Conservation (phyloP, 2,797 vertebrate species). For the Antennarius maculatus region DNA sequence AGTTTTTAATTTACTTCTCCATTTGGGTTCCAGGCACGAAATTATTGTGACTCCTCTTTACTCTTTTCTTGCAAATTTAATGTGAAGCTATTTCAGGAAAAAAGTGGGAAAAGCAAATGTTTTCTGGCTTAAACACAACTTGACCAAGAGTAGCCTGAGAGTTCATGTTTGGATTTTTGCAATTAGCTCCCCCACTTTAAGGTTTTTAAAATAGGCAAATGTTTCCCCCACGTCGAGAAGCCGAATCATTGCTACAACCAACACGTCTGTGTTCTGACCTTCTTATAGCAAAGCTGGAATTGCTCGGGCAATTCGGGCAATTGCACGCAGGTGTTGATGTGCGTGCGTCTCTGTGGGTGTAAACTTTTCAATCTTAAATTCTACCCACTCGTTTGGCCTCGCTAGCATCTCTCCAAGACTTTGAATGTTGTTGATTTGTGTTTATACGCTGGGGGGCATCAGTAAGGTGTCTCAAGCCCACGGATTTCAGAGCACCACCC, state of each 20-base stretch:
- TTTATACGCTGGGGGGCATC: slow-evolving; percentile 53
- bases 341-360: slow-evolving; percentile 60
- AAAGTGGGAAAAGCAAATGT: slow-evolving; percentile 5
- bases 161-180: slow-evolving; percentile 59
- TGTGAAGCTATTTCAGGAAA: neutral
- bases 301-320: slow-evolving; percentile 42
- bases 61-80: slow-evolving; percentile 19
- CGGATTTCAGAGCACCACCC: slow-evolving; percentile 48
- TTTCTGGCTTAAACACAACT: slow-evolving; percentile 19
- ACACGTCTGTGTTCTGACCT: slow-evolving; percentile 51
- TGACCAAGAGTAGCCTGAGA: slow-evolving; percentile 23
- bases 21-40: slow-evolving; percentile 2
- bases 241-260: slow-evolving; percentile 50
- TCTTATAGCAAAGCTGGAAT: slow-evolving; percentile 51
- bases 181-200: slow-evolving; percentile 48
- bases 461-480: slow-evolving; percentile 59
- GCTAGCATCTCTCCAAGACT: slow-evolving; percentile 62
- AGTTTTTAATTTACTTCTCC: neutral
- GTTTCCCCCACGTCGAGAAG: slow-evolving; percentile 44
- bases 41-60: slow-evolving; percentile 20
- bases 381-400: slow-evolving; percentile 63
- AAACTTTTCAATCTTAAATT: slow-evolving; percentile 53
- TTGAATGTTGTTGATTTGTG: slow-evolving; percentile 60
- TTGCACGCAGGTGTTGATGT: slow-evolving; percentile 63
- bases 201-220: slow-evolving; percentile 50